phyloP scores from a whole-genome alignment of 1,140 invertebrate species.

The Ceratina calcarata region DNA sequence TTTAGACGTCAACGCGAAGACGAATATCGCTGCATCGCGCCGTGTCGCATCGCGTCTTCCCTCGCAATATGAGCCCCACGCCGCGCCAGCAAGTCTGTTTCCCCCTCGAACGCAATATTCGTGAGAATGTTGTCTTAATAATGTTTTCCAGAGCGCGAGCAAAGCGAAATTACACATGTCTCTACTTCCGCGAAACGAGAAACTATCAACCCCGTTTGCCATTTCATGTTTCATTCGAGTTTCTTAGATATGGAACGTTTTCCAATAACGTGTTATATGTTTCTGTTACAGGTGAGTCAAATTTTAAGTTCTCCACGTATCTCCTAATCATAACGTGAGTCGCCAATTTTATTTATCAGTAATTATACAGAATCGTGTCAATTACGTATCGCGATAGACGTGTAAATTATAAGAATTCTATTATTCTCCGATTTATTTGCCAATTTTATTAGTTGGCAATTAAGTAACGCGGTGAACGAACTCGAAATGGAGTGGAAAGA shows the following conservation, averaged over 20 bases:
- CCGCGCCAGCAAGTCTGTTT: constrained; percentile 3
- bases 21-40: constrained; percentile 14
- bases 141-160: constrained; percentile 24
- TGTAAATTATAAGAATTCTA: no score
- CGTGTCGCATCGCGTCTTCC: background rate
- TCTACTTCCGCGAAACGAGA: background rate
- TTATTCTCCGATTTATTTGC: no score
- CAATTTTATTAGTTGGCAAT: background rate
- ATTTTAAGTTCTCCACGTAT: no score
- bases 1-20: constrained; percentile 22
- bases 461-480: background rate
- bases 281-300: constrained; percentile 24
- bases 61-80: constrained; percentile 7
- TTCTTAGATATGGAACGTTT: no score
- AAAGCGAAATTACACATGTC: constrained; percentile 39
- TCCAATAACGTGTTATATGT: background rate
- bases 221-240: background rate
- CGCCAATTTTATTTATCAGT: no score
- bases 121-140: constrained; percentile 36
- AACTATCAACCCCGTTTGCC: background rate
- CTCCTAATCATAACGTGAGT: no score
- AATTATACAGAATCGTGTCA: no score
- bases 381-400: no score
- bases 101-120: constrained; percentile 30
- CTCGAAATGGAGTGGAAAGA: background rate